Evolutionary conservation across 2,797 vertebrate species (phyloP).

Genomic region (Dryobates pubescens): DNA sequence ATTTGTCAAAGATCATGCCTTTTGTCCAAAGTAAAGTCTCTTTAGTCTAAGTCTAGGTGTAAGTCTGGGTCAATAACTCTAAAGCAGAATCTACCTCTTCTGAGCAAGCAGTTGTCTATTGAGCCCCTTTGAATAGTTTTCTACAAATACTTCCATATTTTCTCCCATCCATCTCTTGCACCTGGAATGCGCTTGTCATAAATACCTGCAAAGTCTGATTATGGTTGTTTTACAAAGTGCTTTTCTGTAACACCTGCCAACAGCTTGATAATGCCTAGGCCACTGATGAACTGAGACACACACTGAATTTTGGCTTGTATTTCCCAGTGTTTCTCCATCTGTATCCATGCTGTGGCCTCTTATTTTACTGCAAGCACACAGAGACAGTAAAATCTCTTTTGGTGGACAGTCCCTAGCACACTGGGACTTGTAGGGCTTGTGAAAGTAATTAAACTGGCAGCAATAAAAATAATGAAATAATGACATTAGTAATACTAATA

Average conservation of each 20-base stretch:
- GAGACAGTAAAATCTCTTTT: background rate
- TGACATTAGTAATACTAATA: background rate
- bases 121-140: background rate
- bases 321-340: background rate
- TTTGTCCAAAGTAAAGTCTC: background rate
- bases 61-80: background rate
- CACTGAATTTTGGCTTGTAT: background rate
- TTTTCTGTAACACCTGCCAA: background rate
- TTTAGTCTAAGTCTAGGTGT: background rate
- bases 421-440: background rate
- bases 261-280: background rate
- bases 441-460: background rate
- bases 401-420: background rate
- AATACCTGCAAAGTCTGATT: background rate
- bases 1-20: background rate
- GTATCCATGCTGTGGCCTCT: background rate
- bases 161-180: background rate
- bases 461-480: background rate
- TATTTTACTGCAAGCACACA: background rate
- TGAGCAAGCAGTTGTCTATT: fast-evolving
- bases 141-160: background rate
- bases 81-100: background rate
- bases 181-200: background rate
- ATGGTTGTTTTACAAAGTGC: background rate
- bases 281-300: background rate